Percentiles rank a stretch among this genome's conserved stretches.
These are phyloP conservation scores for Limnothrissa miodon DNA, from an alignment of 2,113 vertebrate genomes.

Conservation along the genomic window DNA sequence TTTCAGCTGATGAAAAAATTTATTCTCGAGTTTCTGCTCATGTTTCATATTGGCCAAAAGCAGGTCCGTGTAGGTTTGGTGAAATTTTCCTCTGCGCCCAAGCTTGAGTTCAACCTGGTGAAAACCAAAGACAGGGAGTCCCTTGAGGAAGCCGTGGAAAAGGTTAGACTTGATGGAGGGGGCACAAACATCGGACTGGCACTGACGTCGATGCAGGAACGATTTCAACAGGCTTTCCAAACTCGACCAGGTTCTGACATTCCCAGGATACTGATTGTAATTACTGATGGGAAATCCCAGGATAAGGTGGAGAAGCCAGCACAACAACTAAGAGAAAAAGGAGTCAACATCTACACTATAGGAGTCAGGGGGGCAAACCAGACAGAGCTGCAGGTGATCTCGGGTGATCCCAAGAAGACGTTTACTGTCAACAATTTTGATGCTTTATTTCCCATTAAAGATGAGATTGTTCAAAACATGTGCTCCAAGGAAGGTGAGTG, in stretches of 20 bases:
- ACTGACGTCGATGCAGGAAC: conserved; percentile 64
- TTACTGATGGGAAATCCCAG: conserved; percentile 77
- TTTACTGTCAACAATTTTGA: conserved; percentile 79
- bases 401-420: conserved; percentile 58
- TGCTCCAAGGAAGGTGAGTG: conserved; percentile 77
- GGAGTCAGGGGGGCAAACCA: conserved; percentile 69
- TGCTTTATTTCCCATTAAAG: conserved; percentile 71
- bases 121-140: conserved; percentile 40
- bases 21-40: conserved; percentile 67
- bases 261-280: conserved; percentile 71
- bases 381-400: conserved; percentile 68
- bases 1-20: conserved; percentile 81
- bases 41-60: conserved; percentile 71
- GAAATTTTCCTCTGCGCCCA: conserved; percentile 62
- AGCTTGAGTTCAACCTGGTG: conserved; percentile 66
- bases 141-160: conserved; percentile 65
- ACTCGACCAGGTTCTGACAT: conserved; percentile 55
- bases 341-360: conserved; percentile 74
- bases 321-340: conserved; percentile 53
- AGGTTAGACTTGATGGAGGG: conserved; percentile 63
- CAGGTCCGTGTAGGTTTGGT: conserved; percentile 75
- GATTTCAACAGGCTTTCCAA: conserved; percentile 59
- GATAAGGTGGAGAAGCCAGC: conserved; percentile 72
- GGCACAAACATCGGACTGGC: conserved; percentile 72
- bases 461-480: conserved; percentile 74